A percentile compares a stretch with the other conserved stretches of the same genome.
Conservation (phyloP, 2,888 invertebrate species). For the Lepas anatifera region DNA sequence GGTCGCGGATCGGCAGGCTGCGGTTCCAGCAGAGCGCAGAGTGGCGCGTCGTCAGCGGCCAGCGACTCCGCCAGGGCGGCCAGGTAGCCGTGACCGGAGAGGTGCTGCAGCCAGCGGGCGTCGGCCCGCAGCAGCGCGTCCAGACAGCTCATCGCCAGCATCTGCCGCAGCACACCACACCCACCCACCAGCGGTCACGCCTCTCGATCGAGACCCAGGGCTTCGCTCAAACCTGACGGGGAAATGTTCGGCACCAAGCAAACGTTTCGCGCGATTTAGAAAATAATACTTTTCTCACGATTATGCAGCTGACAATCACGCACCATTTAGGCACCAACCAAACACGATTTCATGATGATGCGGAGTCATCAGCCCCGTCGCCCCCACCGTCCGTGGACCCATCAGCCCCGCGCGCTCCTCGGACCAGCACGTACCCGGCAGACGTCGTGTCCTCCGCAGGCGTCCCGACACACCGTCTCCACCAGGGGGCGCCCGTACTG, state of each 20-base stretch:
- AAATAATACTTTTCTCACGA: too few relatives aligned
- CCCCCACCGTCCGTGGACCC: too few relatives aligned
- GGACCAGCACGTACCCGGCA: constrained; percentile 45
- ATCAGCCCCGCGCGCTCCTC: background rate
- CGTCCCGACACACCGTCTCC: constrained; percentile 70
- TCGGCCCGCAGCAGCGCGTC: constrained; percentile 65
- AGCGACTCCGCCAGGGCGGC: constrained; percentile 71
- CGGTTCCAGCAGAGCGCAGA: constrained; percentile 49
- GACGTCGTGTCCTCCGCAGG: constrained; percentile 75
- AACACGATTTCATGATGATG: too few relatives aligned
- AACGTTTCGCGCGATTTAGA: too few relatives aligned
- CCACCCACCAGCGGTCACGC: too few relatives aligned
- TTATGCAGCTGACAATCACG: too few relatives aligned
- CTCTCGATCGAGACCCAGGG: too few relatives aligned
- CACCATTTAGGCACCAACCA: too few relatives aligned
- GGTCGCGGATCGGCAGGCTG: constrained; percentile 46
- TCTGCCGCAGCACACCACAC: constrained; percentile 34
- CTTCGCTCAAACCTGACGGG: too few relatives aligned
- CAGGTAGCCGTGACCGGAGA: constrained; percentile 46
- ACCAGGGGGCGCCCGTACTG: constrained; percentile 33
- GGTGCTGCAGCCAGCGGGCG: constrained; percentile 43
- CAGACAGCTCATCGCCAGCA: constrained; percentile 70
- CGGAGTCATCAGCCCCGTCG: too few relatives aligned
- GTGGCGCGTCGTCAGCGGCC: constrained; percentile 55
- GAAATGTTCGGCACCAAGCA: too few relatives aligned